These are phyloP conservation scores for Danaus chrysippus DNA, from an alignment of 2,888 invertebrate species.

Conservation along the genomic window DNA sequence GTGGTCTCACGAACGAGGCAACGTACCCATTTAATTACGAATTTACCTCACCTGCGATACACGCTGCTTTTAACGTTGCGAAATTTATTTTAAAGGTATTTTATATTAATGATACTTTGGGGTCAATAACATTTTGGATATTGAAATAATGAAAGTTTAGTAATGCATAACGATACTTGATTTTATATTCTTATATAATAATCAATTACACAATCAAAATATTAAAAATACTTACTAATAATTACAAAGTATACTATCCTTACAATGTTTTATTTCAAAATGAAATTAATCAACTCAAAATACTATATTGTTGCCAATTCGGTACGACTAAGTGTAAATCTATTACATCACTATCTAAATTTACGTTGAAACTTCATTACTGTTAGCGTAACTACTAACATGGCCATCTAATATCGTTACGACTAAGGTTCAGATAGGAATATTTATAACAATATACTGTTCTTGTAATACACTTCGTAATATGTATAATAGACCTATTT, in stretches of 20 bases:
- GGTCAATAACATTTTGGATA: not conserved
- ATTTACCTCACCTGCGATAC: slow-evolving; percentile 28
- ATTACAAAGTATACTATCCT: too few species aligned
- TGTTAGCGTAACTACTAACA: slow-evolving; percentile 19
- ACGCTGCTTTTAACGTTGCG: slow-evolving; percentile 12
- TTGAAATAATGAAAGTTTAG: too few species aligned
- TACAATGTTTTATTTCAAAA: not conserved
- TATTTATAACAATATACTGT: not conserved
- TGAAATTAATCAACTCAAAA: not conserved
- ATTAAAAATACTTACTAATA: too few species aligned
- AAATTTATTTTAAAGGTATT: not conserved
- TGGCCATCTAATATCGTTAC: slow-evolving; percentile 16
- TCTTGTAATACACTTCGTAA: not conserved
- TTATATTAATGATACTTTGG: not conserved
- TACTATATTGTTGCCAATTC: slow-evolving; percentile 1
- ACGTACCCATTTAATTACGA: slow-evolving; percentile 35
- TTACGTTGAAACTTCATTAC: slow-evolving; percentile 24
- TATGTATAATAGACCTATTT: too few species aligned
- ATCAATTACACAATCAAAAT: too few species aligned
- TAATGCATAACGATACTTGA: too few species aligned
- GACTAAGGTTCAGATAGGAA: not conserved
- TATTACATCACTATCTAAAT: slow-evolving; percentile 21
- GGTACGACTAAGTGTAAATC: slow-evolving; percentile 9
- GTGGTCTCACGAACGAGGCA: slow-evolving; percentile 18
- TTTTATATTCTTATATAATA: too few species aligned